Conservation (phyloP, 2,797 vertebrate species). For the Knipowitschia caucasica region DNA sequence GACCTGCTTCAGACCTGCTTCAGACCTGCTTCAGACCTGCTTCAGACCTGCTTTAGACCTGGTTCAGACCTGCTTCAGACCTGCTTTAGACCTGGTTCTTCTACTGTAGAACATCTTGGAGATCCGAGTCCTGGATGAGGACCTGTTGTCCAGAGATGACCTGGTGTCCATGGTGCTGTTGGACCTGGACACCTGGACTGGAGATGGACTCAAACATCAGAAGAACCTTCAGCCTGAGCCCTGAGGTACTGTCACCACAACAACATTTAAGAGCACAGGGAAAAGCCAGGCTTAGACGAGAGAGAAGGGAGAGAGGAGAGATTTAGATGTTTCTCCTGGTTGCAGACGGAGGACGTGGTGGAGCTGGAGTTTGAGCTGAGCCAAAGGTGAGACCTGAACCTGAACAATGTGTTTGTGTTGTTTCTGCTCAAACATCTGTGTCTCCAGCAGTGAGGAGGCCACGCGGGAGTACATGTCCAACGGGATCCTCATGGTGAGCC, state of each 20-base stretch:
- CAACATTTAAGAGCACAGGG: no score
- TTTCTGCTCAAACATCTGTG: conserved; percentile 24
- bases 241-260: no score
- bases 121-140: conserved; percentile 80
- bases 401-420: not conserved
- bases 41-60: not conserved
- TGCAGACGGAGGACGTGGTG: conserved; percentile 45
- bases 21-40: not conserved
- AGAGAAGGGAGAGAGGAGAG: no score
- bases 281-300: no score
- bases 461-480: conserved; percentile 75
- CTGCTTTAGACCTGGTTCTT: not conserved
- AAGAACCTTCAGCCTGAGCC: conserved; percentile 70
- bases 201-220: conserved; percentile 60
- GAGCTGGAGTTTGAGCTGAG: conserved; percentile 80
- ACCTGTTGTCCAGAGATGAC: conserved; percentile 71
- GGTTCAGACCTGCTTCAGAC: not conserved
- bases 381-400: conserved; percentile 66
- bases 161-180: conserved; percentile 71
- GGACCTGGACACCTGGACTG: conserved; percentile 77
- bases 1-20: not conserved
- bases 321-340: not conserved
- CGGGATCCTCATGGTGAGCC: conserved; percentile 81
- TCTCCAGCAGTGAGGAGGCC: conserved; percentile 63
- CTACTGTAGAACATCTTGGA: conserved; percentile 78